These are phyloP conservation scores for Aepyceros melampus DNA, from an alignment of 2,113 vertebrate species.

Conservation along the genomic window DNA sequence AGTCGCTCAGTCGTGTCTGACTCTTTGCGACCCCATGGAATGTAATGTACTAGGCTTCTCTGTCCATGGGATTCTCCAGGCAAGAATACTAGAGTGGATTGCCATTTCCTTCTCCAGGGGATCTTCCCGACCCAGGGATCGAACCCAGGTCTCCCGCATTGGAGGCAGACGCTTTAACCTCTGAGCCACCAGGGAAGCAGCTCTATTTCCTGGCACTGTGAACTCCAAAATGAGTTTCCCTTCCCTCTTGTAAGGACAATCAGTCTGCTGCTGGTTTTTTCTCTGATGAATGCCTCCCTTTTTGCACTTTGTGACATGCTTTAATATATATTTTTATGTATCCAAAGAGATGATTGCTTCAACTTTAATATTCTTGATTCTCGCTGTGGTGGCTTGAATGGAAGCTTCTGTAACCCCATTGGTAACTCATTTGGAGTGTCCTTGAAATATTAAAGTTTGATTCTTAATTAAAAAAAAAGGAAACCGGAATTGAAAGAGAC, in stretches of 20 bases:
- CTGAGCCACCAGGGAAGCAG: too few species aligned
- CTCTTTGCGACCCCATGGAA: too few species aligned
- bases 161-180: too few species aligned
- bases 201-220: not conserved
- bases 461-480: constrained; percentile 4
- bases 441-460: constrained; percentile 29
- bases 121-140: too few species aligned
- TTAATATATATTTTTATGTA: constrained; percentile 29
- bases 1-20: too few species aligned
- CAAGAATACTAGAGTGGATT: too few species aligned
- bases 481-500: too few species aligned
- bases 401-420: not conserved
- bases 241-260: not conserved
- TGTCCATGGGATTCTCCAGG: too few species aligned
- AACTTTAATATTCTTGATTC: constrained; percentile 7
- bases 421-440: not conserved
- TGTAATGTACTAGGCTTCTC: too few species aligned
- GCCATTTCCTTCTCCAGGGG: too few species aligned
- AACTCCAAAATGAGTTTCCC: not conserved
- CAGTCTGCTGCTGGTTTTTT: not conserved
- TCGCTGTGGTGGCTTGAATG: not conserved
- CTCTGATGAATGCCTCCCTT: not conserved
- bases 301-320: constrained; percentile 23
- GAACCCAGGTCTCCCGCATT: too few species aligned
- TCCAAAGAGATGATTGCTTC: not conserved